phyloP scores from a whole-genome alignment of 2,888 invertebrate species.

The Drosophila meridionalis region DNA sequence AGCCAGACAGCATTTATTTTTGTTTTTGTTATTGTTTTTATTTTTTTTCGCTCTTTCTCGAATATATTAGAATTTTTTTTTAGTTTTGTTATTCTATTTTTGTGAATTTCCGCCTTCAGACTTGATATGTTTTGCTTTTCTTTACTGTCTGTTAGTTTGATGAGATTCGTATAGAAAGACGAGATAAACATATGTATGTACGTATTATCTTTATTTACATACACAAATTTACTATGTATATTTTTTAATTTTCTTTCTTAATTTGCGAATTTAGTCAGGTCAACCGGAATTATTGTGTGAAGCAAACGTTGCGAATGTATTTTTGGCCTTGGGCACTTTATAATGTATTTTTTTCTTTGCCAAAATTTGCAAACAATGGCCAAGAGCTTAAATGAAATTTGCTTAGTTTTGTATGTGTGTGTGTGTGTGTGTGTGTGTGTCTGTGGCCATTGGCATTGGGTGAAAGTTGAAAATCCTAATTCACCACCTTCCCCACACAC shows the following conservation, averaged over 20 bases:
- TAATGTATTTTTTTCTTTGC: slow-evolving; percentile 17
- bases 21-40: slow-evolving; percentile 20
- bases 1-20: slow-evolving; percentile 17
- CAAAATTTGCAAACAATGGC: slow-evolving; percentile 22
- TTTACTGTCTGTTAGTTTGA: slow-evolving; percentile 34
- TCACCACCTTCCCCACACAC: background rate
- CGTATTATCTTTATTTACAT: background rate
- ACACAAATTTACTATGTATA: background rate
- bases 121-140: slow-evolving; percentile 27
- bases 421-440: background rate
- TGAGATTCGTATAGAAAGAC: slow-evolving; percentile 29
- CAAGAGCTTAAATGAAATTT: slow-evolving; percentile 12
- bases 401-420: background rate
- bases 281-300: slow-evolving; percentile 39
- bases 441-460: slow-evolving; percentile 15
- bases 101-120: slow-evolving; percentile 60
- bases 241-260: slow-evolving; percentile 24
- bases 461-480: slow-evolving; percentile 30
- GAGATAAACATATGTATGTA: slow-evolving; percentile 7
- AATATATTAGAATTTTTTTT: slow-evolving; percentile 48
- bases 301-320: slow-evolving; percentile 35
- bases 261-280: slow-evolving; percentile 29
- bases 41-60: slow-evolving; percentile 17
- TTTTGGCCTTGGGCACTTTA: slow-evolving; percentile 35
- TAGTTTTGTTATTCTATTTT: slow-evolving; percentile 44